Base-by-base conservation (phyloP, 2,797 vertebrate species). In the Pogonophryne albipinna region DNA sequence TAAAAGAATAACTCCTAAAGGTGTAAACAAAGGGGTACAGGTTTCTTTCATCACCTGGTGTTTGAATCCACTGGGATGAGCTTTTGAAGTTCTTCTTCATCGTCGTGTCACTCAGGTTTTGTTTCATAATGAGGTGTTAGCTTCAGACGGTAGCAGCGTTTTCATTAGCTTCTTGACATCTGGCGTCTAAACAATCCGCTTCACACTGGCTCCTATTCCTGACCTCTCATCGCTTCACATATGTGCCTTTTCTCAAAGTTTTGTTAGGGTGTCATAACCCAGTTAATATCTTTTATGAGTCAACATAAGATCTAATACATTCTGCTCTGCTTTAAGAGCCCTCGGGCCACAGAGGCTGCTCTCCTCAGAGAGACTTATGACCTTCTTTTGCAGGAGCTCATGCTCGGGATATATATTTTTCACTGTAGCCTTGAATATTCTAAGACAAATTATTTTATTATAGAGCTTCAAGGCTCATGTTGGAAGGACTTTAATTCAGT, bases 251-350 rank as follows among this genome's bases (percentile, higher is more conserved):
- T 60, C 51, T 16, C 8, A 51, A 60, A 58, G 6, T 72, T 74
- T 44, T 64, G 60, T 50, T 5, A n/a, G 49, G 31, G 45, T 58
- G 50, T 66, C 57, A 74, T 66, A 83, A 72, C 66, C 66, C 74
- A 63, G 68, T 70, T 79, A 60, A 79, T 80, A 45, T 74, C 31
- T 74, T 81, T 85, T 78, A 82, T 20, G 64, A 82, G 69, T 46
- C 64, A 60, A 79, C 82, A 83, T 83, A 45, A 77, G 78, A 63
- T 50, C 59, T 20, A 68, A 66, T 50, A 62, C 73, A 65, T 68
- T 62, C 41, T 1, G 31, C 66, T 83, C 23, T 62, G 59, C 27
- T 69, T 83, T 73, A n/a, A 68, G 47, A 78, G 60, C 46, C 58
- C 65, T 59, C 58, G 0, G 58, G 74, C 72, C 60, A 31, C 20